phyloP scores from a whole-genome alignment of 2,888 invertebrate genomes.

The Athalia circularis region DNA sequence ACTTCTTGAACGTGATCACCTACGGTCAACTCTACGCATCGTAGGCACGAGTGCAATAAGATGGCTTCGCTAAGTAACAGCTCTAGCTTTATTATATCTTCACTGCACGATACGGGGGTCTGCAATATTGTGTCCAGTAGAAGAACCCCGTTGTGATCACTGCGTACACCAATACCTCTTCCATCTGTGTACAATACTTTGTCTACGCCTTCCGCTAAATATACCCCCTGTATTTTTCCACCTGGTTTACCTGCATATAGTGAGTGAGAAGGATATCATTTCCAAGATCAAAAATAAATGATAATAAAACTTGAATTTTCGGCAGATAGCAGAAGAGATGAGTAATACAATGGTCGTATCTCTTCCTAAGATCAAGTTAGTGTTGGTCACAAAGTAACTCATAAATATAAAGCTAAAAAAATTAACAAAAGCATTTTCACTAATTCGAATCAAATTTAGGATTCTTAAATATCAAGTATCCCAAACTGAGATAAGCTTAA shows the following conservation, averaged over 20 bases:
- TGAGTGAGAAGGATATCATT: slow-evolving; percentile 33
- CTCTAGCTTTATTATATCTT: slow-evolving; percentile 89
- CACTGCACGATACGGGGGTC: slow-evolving; percentile 84
- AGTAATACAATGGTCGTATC: no score
- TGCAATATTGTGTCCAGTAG: slow-evolving; percentile 93
- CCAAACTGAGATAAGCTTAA: no score
- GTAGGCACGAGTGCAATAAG: slow-evolving; percentile 87
- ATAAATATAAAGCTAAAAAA: no score
- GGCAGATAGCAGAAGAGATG: neutral
- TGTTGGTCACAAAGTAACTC: no score
- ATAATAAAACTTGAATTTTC: neutral
- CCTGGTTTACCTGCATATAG: slow-evolving; percentile 79
- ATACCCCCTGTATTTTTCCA: slow-evolving; percentile 82
- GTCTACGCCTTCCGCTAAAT: slow-evolving; percentile 84
- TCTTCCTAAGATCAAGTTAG: no score
- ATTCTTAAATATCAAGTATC: no score
- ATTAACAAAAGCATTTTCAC: no score
- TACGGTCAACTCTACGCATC: slow-evolving; percentile 83
- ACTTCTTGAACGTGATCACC: slow-evolving; percentile 88
- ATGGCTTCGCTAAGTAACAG: slow-evolving; percentile 92
- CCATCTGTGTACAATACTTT: slow-evolving; percentile 90
- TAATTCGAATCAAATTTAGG: no score
- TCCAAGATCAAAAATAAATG: neutral
- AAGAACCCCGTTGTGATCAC: slow-evolving; percentile 93
- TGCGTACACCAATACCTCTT: slow-evolving; percentile 87